Conservation (phyloP, 1,140 invertebrate genomes). For the Colletes gigas region DNA sequence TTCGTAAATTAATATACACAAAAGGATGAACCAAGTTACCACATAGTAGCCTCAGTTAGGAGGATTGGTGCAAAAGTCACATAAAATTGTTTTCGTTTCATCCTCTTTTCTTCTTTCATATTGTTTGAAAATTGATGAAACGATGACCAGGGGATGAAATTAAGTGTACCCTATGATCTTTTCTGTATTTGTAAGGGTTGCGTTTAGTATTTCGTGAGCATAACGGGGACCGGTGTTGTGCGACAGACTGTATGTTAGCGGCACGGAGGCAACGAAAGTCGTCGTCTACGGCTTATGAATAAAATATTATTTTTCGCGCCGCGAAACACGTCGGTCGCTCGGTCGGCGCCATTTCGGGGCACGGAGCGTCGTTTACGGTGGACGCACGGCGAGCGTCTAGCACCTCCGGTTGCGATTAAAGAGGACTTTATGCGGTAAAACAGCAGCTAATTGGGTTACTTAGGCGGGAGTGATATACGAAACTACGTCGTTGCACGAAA, state of each 20-base stretch:
- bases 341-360: neutral
- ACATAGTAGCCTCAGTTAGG: too few relatives aligned
- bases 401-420: constrained; percentile 4
- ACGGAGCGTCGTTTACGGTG: constrained; percentile 3
- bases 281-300: constrained; percentile 61
- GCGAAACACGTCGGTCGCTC: constrained; percentile 13
- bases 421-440: constrained; percentile 37
- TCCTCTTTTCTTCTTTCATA: too few relatives aligned
- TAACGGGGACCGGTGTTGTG: too few relatives aligned
- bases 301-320: constrained; percentile 66
- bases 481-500: neutral
- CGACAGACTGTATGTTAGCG: constrained; percentile 51
- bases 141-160: too few relatives aligned
- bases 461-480: neutral
- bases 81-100: too few relatives aligned
- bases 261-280: constrained; percentile 54
- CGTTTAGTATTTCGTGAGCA: too few relatives aligned
- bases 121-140: too few relatives aligned
- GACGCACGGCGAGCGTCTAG: neutral
- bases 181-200: too few relatives aligned
- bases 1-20: too few relatives aligned
- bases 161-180: too few relatives aligned
- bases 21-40: too few relatives aligned
- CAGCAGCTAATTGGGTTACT: constrained; percentile 24
- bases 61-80: too few relatives aligned